phyloP scores from a whole-genome alignment of 2,797 vertebrate genomes.

The Poeciliopsis infans region DNA sequence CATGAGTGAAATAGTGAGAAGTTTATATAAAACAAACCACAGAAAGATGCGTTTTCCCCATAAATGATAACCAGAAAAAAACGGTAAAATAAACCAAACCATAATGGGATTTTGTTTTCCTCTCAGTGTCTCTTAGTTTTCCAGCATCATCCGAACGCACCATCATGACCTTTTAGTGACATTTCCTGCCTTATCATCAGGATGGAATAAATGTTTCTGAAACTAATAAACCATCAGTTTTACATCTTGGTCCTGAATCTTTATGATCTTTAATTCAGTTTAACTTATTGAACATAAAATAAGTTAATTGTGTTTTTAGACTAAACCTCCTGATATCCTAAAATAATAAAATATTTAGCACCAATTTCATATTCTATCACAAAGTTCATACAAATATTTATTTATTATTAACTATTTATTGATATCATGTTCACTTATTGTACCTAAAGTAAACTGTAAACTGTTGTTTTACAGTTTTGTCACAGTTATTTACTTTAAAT shows the following conservation, averaged over 20 bases:
- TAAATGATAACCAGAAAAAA: neutral
- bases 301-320: neutral
- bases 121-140: neutral
- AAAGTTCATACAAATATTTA: neutral
- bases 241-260: neutral
- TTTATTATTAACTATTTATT: neutral
- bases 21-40: neutral
- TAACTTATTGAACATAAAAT: neutral
- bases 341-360: neutral
- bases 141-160: neutral
- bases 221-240: neutral
- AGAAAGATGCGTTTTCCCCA: neutral
- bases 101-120: neutral
- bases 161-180: slow-evolving; percentile 8
- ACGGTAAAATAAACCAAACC: neutral
- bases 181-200: neutral
- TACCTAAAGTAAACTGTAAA: neutral
- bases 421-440: neutral
- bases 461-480: neutral
- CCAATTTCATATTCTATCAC: neutral
- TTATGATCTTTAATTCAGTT: neutral
- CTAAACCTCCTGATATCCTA: neutral
- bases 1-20: neutral
- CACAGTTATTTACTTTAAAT: neutral
- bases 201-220: too few relatives aligned